Evolutionary conservation across 2,797 vertebrate species (phyloP), one percentile per base, ranked within the genome.

Genomic region (Sebastes vulpes): DNA sequence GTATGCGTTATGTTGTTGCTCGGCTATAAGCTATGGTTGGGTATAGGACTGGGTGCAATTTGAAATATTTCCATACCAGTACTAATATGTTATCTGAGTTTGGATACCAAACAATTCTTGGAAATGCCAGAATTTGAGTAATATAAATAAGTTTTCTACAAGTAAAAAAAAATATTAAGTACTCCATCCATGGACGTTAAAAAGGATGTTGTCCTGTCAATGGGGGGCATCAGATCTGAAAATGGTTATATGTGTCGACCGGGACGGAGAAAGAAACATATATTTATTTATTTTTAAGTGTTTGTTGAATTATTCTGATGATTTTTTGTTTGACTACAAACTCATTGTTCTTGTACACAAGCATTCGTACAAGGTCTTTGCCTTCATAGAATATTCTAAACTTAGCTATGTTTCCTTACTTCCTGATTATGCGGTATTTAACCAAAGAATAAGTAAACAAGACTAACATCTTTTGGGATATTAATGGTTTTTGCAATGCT

Each of bases 241-340:
- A 60, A n/a, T 4, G 25, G 4, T 31, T 20, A 0, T 10, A 6
- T 58, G 11, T 6, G 18, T 46, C 1, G 1, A 2, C 4, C 32
- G 20, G 54, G 6, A 20, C 0, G 7, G 46, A n/a, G 18, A 48
- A 1, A 4, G 42, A n/a, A 48, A n/a, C 2, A 0, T 0, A 18
- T 48, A 48, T 48, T 16, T 9, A 21, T 71, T 71, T 18, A 9
- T 29, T 23, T 18, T 18, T 1, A 14, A 59, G 26, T 18, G 5
- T 11, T 10, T 16, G n/a, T 50, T 50, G 4, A 14, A 26, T 54
- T 9, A 31, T 32, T 10, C 2, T 1, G 23, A 18, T 59, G 9
- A 20, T 0, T 16, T 23, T 48, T 32, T 38, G 5, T 63, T 10
- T 7, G 2, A 42, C 53, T 20, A 42, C 53, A 57, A 57, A 18